These are phyloP conservation scores for Myrmecophaga tridactyla DNA, from an alignment of 2,113 vertebrate species.

Conservation along the genomic window DNA sequence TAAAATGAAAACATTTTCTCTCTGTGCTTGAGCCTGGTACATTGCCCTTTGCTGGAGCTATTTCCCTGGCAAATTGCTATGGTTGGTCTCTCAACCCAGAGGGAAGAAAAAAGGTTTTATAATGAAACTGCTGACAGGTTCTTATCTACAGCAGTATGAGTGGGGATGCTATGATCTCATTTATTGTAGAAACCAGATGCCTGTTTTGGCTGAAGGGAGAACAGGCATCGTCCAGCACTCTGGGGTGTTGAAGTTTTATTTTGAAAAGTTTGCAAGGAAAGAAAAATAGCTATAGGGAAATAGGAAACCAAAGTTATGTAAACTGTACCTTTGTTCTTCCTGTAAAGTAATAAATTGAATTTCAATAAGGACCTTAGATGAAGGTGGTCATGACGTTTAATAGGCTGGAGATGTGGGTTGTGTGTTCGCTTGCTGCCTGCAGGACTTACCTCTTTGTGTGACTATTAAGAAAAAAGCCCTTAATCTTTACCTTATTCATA, in stretches of 20 bases:
- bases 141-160: constrained; percentile 67
- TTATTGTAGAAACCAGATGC: constrained; percentile 65
- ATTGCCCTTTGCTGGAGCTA: constrained; percentile 35
- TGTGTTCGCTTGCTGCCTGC: not conserved
- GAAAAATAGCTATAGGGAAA: constrained; percentile 36
- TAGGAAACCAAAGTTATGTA: not conserved
- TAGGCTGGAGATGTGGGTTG: not conserved
- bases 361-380: not conserved
- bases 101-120: constrained; percentile 62
- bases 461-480: not conserved
- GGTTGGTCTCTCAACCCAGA: constrained; percentile 60
- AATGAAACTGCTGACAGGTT: constrained; percentile 74
- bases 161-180: constrained; percentile 60
- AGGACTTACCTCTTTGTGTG: not conserved
- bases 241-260: constrained; percentile 62
- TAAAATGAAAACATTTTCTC: constrained; percentile 59
- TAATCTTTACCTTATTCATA: not conserved
- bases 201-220: constrained; percentile 65
- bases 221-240: constrained; percentile 33
- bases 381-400: not conserved
- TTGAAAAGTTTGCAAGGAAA: constrained; percentile 61
- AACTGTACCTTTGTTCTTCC: constrained; percentile 34
- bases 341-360: constrained; percentile 35
- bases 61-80: constrained; percentile 53
- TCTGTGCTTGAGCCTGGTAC: constrained; percentile 30